These are phyloP conservation scores for Glaucidium brasilianum DNA, from an alignment of 2,113 vertebrate species.

Conservation along the genomic window DNA sequence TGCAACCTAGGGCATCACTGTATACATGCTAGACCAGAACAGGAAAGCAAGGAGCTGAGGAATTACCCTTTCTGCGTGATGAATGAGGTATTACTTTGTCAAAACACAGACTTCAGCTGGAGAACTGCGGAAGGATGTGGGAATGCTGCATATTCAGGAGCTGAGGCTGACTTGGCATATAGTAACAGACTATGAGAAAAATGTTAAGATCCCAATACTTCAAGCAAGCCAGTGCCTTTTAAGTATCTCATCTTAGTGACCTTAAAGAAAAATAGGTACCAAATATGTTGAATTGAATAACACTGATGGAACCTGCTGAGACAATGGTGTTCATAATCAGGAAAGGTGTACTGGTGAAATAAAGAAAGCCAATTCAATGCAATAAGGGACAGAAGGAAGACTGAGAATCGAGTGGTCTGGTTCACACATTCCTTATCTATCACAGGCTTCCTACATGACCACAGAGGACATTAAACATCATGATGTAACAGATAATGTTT, in stretches of 20 bases:
- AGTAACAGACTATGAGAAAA: neutral
- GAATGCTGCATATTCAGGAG: neutral
- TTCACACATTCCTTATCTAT: neutral
- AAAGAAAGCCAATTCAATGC: neutral
- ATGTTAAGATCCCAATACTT: neutral
- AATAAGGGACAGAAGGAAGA: neutral
- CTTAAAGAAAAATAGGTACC: neutral
- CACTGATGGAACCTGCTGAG: neutral
- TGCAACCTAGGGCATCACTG: neutral
- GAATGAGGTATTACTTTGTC: neutral
- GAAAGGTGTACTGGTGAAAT: neutral
- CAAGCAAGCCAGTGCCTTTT: neutral
- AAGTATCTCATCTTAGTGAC: neutral
- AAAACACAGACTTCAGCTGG: neutral
- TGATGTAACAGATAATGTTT: neutral
- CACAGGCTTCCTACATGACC: neutral
- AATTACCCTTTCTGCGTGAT: neutral
- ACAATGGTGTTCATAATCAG: neutral
- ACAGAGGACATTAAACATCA: neutral
- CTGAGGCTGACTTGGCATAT: neutral
- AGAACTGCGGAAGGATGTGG: neutral
- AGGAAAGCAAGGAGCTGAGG: neutral
- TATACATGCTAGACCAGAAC: neutral
- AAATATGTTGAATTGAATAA: neutral
- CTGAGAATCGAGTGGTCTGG: rapidly evolving